Base-by-base conservation (phyloP, 2,888 invertebrate species). In the Biston betularia region DNA sequence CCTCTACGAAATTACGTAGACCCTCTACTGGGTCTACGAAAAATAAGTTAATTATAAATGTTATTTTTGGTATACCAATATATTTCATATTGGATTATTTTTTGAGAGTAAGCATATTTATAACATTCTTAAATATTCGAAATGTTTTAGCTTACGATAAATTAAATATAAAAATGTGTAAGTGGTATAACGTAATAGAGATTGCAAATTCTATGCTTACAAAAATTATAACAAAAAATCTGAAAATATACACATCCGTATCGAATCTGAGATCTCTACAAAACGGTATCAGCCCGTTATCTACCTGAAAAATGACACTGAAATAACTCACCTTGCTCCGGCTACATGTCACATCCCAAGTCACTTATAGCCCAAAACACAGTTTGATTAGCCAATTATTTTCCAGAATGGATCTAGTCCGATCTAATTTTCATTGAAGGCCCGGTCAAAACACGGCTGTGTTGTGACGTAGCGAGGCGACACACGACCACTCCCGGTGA, bases 381-480 rank as follows among this genome's bases (percentile, higher is more conserved):
- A 71, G 76, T 72, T 72, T 76, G 72, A 74, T 67, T 70, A 60
- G 59, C 52, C 63, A 49, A 58, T 49, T 49, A 40, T 8, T 44
- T 73, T 45, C 15, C 49, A 56, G 62, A 65, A 65, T 55, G 50
- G 52, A 33, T 46, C 12, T 55, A 44, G 40, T 61, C 49, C 53
- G 49, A 53, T 58, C 55, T 54, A 58, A 63, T 69, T 63, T 88
- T 89, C 87, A 90, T 89, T 89, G 82, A 88, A 80, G 80, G 72
- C 82, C 87, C 88, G 88, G 85, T 79, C 83, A 87, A 85, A 90
- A 86, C 84, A 88, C 88, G 87, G 82, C 84, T 85, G 83, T 74
- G 74, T 80, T 84, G 85, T 49, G 58, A 49, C 65, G 63, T 12
- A 64, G 71, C 60, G 54, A 42, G n/a, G 57, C 15, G 46, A 63